These are phyloP conservation scores for Spodoptera litura DNA, from an alignment of 1,140 invertebrate species.

Conservation along the genomic window DNA sequence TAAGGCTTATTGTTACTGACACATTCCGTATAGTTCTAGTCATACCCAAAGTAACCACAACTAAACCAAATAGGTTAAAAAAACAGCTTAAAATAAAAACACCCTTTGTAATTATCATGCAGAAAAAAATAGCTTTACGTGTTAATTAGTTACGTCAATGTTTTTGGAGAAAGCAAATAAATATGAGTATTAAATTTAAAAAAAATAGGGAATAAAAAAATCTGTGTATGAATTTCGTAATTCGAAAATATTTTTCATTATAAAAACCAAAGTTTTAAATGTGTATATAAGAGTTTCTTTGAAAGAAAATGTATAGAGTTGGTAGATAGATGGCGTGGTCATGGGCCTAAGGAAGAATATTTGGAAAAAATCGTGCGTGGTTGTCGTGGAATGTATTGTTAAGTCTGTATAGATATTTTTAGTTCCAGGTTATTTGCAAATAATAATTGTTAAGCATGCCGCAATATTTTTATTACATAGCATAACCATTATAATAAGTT, in stretches of 20 bases:
- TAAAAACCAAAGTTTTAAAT: conserved; percentile 58
- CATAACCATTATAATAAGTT: too few species aligned
- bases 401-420: conserved; percentile 24
- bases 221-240: conserved; percentile 63
- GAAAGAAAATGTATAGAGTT: conserved; percentile 56
- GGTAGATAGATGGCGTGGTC: conserved; percentile 45
- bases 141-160: conserved; percentile 46
- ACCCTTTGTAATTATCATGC: conserved; percentile 47
- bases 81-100: conserved; percentile 34
- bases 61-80: conserved; percentile 30
- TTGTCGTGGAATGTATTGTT: conserved; percentile 10
- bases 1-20: conserved; percentile 37
- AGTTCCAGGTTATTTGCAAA: conserved; percentile 3
- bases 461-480: too few species aligned
- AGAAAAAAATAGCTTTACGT: conserved; percentile 56
- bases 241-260: conserved; percentile 70
- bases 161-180: conserved; percentile 37
- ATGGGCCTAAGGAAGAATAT: conserved; percentile 49
- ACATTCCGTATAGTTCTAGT: conserved; percentile 51
- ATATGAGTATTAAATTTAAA: conserved; percentile 29
- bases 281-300: conserved; percentile 61
- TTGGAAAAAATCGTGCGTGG: neutral
- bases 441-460: neutral
- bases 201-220: conserved; percentile 60
- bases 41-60: conserved; percentile 52